A percentile compares a stretch with the other conserved stretches of the same genome.
phyloP scores from a whole-genome alignment of 2,888 invertebrate genomes.

The Chaitophorus viminalis region DNA sequence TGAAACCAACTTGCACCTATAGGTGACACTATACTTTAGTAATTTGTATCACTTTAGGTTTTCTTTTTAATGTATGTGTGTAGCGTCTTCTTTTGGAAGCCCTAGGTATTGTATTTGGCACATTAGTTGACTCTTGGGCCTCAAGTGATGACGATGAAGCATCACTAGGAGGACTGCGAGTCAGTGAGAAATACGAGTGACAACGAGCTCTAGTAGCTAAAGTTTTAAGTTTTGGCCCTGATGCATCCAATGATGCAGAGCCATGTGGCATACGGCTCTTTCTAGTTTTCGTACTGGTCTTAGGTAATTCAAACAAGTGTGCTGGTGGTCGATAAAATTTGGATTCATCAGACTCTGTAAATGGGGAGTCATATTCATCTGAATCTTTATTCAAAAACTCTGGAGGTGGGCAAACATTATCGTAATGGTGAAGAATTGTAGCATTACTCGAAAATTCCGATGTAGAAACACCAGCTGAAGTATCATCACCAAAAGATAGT shows the following conservation, averaged over 20 bases:
- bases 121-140: conserved; percentile 65
- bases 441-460: conserved; percentile 91
- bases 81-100: conserved; percentile 65
- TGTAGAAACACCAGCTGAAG: conserved; percentile 84
- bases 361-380: conserved; percentile 66
- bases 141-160: conserved; percentile 66
- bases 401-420: conserved; percentile 63
- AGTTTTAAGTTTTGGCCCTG: conserved; percentile 10
- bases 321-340: conserved; percentile 63
- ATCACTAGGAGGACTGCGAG: conserved; percentile 66
- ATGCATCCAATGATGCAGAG: conserved; percentile 10
- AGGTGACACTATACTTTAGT: conserved; percentile 32
- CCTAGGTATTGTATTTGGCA: conserved; percentile 66
- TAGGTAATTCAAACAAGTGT: conserved; percentile 55
- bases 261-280: conserved; percentile 48
- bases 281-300: conserved; percentile 31
- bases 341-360: conserved; percentile 65
- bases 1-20: too few relatives aligned
- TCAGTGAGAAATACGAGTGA: conserved; percentile 66
- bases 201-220: conserved; percentile 64
- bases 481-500: conserved; percentile 84
- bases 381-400: conserved; percentile 63
- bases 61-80: conserved; percentile 63
- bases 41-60: conserved; percentile 58
- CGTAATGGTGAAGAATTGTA: conserved; percentile 74